phyloP scores from a whole-genome alignment of 2,888 invertebrate species.

The Ptilodon capucinus region DNA sequence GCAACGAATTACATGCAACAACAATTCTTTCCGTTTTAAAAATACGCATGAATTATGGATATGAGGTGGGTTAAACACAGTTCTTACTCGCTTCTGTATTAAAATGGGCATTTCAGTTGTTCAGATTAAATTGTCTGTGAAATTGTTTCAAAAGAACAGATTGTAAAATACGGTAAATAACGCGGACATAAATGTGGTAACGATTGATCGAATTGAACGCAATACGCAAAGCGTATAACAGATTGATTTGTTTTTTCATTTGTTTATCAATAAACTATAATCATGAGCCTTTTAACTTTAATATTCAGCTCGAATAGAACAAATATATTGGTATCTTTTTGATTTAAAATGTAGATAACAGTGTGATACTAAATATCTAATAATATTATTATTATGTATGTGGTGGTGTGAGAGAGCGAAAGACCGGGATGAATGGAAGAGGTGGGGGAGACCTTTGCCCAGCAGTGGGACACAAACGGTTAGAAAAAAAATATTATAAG shows the following conservation, averaged over 20 bases:
- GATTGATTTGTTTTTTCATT: conserved; percentile 19
- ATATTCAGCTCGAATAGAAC: conserved; percentile 5
- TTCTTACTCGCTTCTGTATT: conserved; percentile 52
- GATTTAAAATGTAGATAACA: too few relatives aligned
- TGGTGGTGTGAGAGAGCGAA: too few relatives aligned
- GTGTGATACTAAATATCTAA: too few relatives aligned
- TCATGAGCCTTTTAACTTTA: not conserved
- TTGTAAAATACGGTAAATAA: conserved; percentile 29
- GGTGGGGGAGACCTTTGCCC: too few relatives aligned
- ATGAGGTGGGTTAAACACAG: conserved; percentile 54
- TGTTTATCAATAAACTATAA: conserved; percentile 24
- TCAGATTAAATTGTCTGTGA: conserved; percentile 66
- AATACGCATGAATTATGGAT: conserved; percentile 66
- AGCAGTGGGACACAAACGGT: too few relatives aligned
- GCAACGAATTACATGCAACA: conserved; percentile 53
- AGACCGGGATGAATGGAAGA: too few relatives aligned
- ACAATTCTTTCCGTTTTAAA: conserved; percentile 49
- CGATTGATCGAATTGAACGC: conserved; percentile 22
- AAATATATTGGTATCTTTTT: conserved; percentile 5
- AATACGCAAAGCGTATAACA: conserved; percentile 25
- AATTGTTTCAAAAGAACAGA: conserved; percentile 46
- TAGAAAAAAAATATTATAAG: too few relatives aligned
- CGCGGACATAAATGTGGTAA: conserved; percentile 18
- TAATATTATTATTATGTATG: too few relatives aligned
- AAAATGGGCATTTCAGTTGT: conserved; percentile 52